Percentiles rank a stretch among this genome's conserved stretches.
These are phyloP conservation scores for Coptotermes formosanus DNA, from an alignment of 1,140 invertebrate species.

Conservation along the genomic window DNA sequence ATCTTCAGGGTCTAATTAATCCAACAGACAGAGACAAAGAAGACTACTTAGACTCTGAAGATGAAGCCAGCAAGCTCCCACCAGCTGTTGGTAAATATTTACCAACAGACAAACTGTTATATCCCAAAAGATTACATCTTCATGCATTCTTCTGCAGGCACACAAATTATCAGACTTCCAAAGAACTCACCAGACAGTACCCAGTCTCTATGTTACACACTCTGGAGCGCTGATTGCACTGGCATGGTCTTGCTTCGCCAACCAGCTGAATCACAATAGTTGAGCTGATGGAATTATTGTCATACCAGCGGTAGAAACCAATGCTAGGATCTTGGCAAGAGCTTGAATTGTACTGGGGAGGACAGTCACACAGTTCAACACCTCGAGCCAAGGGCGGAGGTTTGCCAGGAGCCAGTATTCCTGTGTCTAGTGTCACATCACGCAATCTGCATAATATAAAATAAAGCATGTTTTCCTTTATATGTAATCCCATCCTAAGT, in stretches of 20 bases:
- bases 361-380: conserved; percentile 88
- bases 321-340: conserved; percentile 86
- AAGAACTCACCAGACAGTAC: conserved; percentile 68
- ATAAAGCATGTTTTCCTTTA: too few species aligned
- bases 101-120: background rate
- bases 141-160: background rate
- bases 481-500: too few species aligned
- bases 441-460: conserved; percentile 55
- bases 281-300: conserved; percentile 44
- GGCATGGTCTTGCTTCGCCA: conserved; percentile 75
- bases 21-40: too few species aligned
- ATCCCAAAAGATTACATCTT: background rate
- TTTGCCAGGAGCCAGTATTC: conserved; percentile 60
- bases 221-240: conserved; percentile 77
- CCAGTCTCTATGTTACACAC: conserved; percentile 83
- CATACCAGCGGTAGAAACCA: conserved; percentile 78
- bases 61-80: too few species aligned
- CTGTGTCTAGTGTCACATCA: conserved; percentile 81
- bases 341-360: conserved; percentile 70
- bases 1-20: too few species aligned
- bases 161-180: background rate
- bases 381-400: conserved; percentile 70
- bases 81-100: background rate
- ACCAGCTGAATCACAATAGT: conserved; percentile 74
- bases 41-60: too few species aligned